Evolutionary conservation across 2,888 invertebrate genomes (phyloP), one percentile per base, ranked within the genome.

Genomic region (Drosophila longiperda): DNA sequence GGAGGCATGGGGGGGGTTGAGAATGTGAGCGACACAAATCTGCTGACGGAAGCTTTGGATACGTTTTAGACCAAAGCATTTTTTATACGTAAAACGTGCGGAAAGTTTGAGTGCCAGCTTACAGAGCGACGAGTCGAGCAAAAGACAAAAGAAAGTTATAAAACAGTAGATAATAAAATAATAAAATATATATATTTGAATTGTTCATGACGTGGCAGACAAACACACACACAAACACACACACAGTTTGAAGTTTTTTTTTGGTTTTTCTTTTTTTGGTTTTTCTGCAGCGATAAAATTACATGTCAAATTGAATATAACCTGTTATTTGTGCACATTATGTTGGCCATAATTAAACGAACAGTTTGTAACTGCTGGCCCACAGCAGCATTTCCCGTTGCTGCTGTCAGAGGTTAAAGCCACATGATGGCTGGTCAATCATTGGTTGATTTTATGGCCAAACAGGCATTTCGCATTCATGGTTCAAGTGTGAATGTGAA

Each of bases 71-170:
- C 81, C 75, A 70, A 69, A 74, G 83, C 66, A 87, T 70, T 89
- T 87, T 88, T 88, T 88, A 90, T 88, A 90, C 78, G 88, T 77
- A 80, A 90, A 88, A 88, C 88, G 88, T 88, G 88, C 90, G 75
- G 85, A 88, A 90, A 90, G 87, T 90, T 88, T 90, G 87, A 86
- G 89, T 87, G 89, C 67, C 83, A 80, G 87, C 90, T 87, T 90
- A 89, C 82, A 82, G 50, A 34, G 38, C 38, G 23, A 55, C 26
- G 26, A 49, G 89, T 65, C 80, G 72, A 61, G 58, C 63, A 57
- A 45, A 63, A 65, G 54, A 73, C 66, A 60, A 63, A 75, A 79
- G 38, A 87, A 89, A 91, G 80, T 85, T 83, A 82, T 87, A 87
- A 75, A 85, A 79, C 89, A 89, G 80, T 82, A 85, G 89, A 87